A percentile compares a stretch with the other conserved stretches of the same genome.
These are phyloP conservation scores for Heliothis subflexa DNA, from an alignment of 1,140 invertebrate species.

Conservation along the genomic window DNA sequence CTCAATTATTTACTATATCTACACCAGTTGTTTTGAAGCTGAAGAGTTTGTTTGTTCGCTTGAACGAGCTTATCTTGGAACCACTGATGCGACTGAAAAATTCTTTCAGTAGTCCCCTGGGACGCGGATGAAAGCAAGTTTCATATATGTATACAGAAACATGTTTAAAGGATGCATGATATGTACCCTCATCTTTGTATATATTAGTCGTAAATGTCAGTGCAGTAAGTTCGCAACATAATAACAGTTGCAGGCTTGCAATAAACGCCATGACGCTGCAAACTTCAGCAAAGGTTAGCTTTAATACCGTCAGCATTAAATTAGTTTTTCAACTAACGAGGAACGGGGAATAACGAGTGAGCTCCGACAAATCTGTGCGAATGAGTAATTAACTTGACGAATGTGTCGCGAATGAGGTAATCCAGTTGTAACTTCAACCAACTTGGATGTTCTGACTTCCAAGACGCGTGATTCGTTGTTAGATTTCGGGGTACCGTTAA, in stretches of 20 bases:
- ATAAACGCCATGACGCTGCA: constrained; percentile 24
- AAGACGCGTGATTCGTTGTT: constrained; percentile 7
- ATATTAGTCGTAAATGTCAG: background rate
- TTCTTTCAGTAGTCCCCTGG: too few relatives aligned
- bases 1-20: too few relatives aligned
- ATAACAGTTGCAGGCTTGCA: constrained; percentile 18
- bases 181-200: background rate
- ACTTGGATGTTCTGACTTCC: background rate
- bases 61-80: too few relatives aligned
- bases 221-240: background rate
- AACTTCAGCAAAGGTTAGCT: constrained; percentile 29
- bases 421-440: background rate
- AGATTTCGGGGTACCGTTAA: background rate
- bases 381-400: constrained; percentile 22
- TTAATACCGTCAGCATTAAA: constrained; percentile 11
- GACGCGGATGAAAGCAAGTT: too few relatives aligned
- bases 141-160: background rate
- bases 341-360: constrained; percentile 1
- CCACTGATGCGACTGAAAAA: too few relatives aligned
- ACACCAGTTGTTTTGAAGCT: too few relatives aligned
- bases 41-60: too few relatives aligned
- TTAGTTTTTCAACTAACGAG: constrained; percentile 30
- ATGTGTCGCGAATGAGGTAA: constrained; percentile 5
- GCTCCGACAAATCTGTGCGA: constrained; percentile 30
- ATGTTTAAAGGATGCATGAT: too few relatives aligned